A percentile compares a stretch with the other conserved stretches of the same genome.
These are phyloP conservation scores for Ancistrus triradiatus DNA, from an alignment of 2,113 vertebrate genomes.

Conservation along the genomic window DNA sequence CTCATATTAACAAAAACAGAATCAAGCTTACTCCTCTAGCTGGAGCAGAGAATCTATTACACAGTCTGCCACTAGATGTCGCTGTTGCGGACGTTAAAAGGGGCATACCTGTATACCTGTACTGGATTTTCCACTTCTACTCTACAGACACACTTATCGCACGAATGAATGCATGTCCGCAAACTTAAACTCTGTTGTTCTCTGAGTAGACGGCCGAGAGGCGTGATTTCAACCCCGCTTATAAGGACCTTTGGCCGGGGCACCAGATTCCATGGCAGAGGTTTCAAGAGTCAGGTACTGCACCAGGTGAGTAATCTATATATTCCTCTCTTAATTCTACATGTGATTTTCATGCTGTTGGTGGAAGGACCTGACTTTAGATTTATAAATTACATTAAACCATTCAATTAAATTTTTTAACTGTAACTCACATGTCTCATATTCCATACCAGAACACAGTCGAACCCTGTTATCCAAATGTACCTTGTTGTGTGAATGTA, in stretches of 20 bases:
- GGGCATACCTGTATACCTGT: no score
- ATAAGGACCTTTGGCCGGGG: slow-evolving; percentile 89
- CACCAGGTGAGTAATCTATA: slow-evolving; percentile 74
- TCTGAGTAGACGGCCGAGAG: slow-evolving; percentile 77
- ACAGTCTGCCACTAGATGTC: no score
- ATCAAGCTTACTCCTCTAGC: no score
- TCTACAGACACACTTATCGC: background rate
- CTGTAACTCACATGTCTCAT: no score
- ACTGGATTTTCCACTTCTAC: background rate
- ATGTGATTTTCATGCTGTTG: background rate
- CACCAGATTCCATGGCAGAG: slow-evolving; percentile 77
- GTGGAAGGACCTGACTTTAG: background rate
- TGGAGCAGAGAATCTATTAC: no score
- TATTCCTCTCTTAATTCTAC: background rate
- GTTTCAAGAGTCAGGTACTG: slow-evolving; percentile 81
- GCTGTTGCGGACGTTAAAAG: no score
- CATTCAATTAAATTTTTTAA: no score
- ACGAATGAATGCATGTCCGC: background rate
- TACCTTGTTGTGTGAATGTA: no score
- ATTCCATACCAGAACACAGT: no score
- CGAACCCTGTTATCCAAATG: no score
- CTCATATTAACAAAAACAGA: no score
- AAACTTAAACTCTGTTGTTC: background rate
- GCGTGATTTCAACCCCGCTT: slow-evolving; percentile 90
- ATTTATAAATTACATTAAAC: background rate